phyloP scores from a whole-genome alignment of 2,797 vertebrate species.

The Iguana delicatissima region DNA sequence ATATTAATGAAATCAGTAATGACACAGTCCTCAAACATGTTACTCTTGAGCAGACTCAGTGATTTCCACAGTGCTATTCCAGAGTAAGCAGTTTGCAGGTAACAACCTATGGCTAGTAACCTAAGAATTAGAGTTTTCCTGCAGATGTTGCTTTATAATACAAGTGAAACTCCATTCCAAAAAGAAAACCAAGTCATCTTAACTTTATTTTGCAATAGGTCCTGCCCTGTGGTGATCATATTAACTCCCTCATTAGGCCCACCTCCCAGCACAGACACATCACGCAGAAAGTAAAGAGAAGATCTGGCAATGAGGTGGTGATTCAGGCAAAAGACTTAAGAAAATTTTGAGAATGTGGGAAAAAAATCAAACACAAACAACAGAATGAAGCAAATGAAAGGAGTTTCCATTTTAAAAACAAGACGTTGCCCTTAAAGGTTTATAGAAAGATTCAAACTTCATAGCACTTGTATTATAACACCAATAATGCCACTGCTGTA shows the following conservation, averaged over 20 bases:
- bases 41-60: neutral
- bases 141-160: constrained; percentile 71
- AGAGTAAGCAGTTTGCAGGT: neutral
- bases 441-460: constrained; percentile 13
- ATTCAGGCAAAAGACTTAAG: constrained; percentile 12
- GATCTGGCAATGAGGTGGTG: constrained; percentile 22
- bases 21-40: neutral
- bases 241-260: neutral
- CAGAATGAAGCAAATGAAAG: constrained; percentile 25
- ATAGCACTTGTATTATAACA: constrained; percentile 75
- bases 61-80: neutral
- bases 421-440: neutral
- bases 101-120: constrained; percentile 32
- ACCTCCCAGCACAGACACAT: constrained; percentile 22
- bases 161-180: constrained; percentile 57
- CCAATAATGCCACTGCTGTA: constrained; percentile 61
- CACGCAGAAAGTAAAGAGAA: constrained; percentile 46
- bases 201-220: neutral
- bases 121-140: constrained; percentile 62
- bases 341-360: neutral
- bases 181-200: constrained; percentile 5
- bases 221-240: neutral
- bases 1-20: constrained; percentile 25
- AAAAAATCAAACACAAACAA: constrained; percentile 37
- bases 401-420: constrained; percentile 5